Percentiles rank a stretch among this genome's conserved stretches.
Conservation (phyloP, 2,113 vertebrate genomes). For the Pundamilia nyererei region DNA sequence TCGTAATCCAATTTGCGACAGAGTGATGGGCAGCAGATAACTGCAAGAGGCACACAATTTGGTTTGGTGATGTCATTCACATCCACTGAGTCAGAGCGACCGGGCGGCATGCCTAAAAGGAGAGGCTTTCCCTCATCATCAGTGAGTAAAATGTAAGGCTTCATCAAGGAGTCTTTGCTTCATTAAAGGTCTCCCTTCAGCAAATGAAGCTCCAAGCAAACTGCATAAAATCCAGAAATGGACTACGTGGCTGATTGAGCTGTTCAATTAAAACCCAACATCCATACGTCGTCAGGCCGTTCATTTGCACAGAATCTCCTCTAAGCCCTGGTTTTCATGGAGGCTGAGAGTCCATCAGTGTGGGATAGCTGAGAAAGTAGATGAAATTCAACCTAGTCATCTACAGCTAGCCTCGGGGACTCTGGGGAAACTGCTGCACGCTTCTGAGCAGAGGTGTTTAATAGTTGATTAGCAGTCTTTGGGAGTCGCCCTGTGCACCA, state of each 20-base stretch:
- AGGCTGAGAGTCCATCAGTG: neutral
- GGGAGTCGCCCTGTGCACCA: neutral
- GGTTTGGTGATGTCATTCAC: neutral
- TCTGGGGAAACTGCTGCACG: neutral
- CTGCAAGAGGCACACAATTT: neutral
- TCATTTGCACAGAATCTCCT: neutral
- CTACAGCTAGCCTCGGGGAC: slow-evolving; percentile 10
- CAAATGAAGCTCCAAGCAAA: neutral
- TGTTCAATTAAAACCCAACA: neutral
- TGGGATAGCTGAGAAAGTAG: neutral
- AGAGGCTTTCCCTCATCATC: neutral
- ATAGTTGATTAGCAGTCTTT: slow-evolving; percentile 32
- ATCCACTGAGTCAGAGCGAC: neutral
- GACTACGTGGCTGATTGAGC: neutral
- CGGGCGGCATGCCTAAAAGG: neutral
- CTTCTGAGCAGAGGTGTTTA: slow-evolving; percentile 29
- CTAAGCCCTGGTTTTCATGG: neutral
- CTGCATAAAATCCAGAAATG: neutral
- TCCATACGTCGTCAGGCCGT: neutral
- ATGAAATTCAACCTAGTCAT: neutral
- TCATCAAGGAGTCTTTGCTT: neutral
- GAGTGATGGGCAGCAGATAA: neutral
- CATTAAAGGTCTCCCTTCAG: slow-evolving; percentile 5
- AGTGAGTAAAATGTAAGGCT: neutral
- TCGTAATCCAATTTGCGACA: slow-evolving; percentile 33